Evolutionary conservation across 2,888 invertebrate species (phyloP), one percentile per base, ranked within the genome.

Genomic region (Noctua comes): DNA sequence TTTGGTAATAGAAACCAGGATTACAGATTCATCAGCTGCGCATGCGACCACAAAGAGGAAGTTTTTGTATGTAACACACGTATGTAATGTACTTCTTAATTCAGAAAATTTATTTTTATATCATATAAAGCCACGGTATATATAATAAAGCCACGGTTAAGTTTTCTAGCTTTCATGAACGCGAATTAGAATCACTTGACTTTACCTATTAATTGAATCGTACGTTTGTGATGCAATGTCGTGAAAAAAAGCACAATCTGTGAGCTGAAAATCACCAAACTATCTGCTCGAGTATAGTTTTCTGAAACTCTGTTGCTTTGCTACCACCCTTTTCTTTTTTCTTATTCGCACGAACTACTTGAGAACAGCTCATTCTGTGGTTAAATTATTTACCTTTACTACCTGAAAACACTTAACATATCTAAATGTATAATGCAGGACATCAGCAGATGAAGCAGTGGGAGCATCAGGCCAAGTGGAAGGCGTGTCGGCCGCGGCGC

Each of bases 401-500:
- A 36, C 24, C 24, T 24, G 11, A 6, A 1, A 54, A 16, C 18
- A 69, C 16, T 51, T 5, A 51, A 51, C 21, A 43, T 57, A 70
- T 36, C 2, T 24, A 40, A 40, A 43, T 57, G 11, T 54, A 31
- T 64, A 0, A 1, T 0, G 40, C 93, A 99, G 99, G 78, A 98
- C 98, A 89, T 98, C 99, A 1, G 99, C 99, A 7, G 99, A 99
- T 95, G 98, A 98, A 94, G 98, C 99, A 21, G 98, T 99, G 36
- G 97, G 98, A 46, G 98, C 98, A 21, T 97, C 98, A 86, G 99
- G 98, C 0, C 99, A 99, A 93, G 98, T 98, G 92, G 99, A 99
- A 92, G 98, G 99, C 92, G 97, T 99, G 81, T 98, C 99, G 80
- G 99, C 99, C 1, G 99, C 99, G 13, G 99, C 99, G 40, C 99